These are phyloP conservation scores for Rhamphomyia laevipes DNA, from an alignment of 2,888 invertebrate genomes.

Conservation along the genomic window DNA sequence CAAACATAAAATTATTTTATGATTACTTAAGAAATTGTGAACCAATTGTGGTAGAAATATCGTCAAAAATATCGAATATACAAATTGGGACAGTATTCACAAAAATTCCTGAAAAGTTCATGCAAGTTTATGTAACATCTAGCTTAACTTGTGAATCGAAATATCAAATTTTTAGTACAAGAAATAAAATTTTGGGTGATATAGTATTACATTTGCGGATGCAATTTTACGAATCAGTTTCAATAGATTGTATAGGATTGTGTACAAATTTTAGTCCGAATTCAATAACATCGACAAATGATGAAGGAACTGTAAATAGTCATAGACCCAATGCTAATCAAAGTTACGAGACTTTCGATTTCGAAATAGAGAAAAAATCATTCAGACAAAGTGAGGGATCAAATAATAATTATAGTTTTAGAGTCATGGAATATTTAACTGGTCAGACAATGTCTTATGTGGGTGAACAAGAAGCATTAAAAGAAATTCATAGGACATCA, in stretches of 20 bases:
- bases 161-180: constrained; percentile 11
- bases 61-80: constrained; percentile 12
- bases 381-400: too few relatives aligned
- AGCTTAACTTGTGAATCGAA: not conserved
- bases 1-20: constrained; percentile 27
- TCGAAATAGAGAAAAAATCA: too few relatives aligned
- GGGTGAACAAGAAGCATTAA: constrained; percentile 35
- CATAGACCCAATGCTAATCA: too few relatives aligned
- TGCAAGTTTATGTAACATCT: not conserved
- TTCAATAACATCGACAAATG: not conserved
- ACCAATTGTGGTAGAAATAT: constrained; percentile 22
- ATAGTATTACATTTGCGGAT: constrained; percentile 8
- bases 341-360: too few relatives aligned
- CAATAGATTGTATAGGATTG: too few relatives aligned
- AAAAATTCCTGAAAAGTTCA: constrained; percentile 8
- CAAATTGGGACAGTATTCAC: constrained; percentile 13
- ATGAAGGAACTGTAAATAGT: not conserved
- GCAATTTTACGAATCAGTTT: constrained; percentile 3
- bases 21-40: constrained; percentile 25
- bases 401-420: too few relatives aligned
- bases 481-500: constrained; percentile 35
- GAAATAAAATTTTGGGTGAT: constrained; percentile 9
- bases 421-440: constrained; percentile 28
- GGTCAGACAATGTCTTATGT: constrained; percentile 35
- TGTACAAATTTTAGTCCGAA: not conserved